Evolutionary conservation across 2,888 invertebrate species (phyloP).

Genomic region (Hypena proboscidalis): DNA sequence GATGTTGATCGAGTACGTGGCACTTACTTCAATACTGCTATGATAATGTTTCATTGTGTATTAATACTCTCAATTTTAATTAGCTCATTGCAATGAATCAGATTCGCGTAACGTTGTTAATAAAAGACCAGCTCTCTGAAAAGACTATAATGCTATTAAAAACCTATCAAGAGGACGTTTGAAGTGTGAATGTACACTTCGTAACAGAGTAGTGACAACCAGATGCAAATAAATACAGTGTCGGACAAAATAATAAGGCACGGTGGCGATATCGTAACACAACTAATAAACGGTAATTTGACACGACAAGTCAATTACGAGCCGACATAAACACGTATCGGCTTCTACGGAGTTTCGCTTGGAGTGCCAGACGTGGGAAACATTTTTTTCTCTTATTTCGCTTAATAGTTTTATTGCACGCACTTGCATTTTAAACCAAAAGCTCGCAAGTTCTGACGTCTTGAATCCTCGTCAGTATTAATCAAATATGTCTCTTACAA

Average conservation of each 20-base stretch:
- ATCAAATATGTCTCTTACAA: no score
- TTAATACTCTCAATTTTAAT: no score
- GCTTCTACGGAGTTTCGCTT: conserved; percentile 69
- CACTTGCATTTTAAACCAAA: neutral
- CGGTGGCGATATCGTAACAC: conserved; percentile 73
- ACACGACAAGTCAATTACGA: conserved; percentile 83
- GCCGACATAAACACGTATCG: conserved; percentile 74
- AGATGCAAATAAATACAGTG: conserved; percentile 67
- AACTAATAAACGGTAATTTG: conserved; percentile 81
- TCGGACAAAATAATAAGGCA: conserved; percentile 70
- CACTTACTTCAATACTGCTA: no score
- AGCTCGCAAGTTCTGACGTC: neutral
- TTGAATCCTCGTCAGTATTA: no score
- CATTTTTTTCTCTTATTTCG: conserved; percentile 43
- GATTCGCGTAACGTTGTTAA: no score
- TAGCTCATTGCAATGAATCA: no score
- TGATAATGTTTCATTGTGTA: no score
- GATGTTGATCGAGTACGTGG: no score
- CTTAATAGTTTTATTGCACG: conserved; percentile 4
- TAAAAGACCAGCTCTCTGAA: no score
- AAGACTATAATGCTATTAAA: conserved; percentile 18
- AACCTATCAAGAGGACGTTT: conserved; percentile 23
- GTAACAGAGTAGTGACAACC: conserved; percentile 59
- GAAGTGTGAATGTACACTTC: conserved; percentile 40
- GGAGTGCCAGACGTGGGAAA: conserved; percentile 66